Conservation (phyloP, 2,797 vertebrate genomes). For the Novumbra hubbsi region DNA sequence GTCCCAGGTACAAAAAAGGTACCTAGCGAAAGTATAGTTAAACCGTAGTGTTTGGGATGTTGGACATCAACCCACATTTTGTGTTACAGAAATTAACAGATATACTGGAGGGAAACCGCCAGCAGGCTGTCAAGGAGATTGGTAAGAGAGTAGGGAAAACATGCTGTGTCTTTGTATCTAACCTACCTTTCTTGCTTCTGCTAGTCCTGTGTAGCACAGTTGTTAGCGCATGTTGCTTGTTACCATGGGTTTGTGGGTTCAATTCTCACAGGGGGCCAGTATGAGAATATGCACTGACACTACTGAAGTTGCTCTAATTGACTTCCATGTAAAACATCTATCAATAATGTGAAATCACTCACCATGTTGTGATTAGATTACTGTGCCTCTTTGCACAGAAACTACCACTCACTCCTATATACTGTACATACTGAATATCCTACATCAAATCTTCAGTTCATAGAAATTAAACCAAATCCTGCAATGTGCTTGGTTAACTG, state of each 20-base stretch:
- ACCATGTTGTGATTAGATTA: not conserved
- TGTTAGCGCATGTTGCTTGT: too few relatives aligned
- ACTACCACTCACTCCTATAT: not conserved
- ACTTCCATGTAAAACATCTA: not conserved
- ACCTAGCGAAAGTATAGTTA: not conserved
- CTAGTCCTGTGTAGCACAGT: too few relatives aligned
- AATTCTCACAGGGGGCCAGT: too few relatives aligned
- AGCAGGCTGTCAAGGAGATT: conserved; percentile 32
- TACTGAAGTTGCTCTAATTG: too few relatives aligned
- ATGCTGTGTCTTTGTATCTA: not conserved
- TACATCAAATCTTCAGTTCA: not conserved
- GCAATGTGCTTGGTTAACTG: not conserved
- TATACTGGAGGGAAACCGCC: conserved; percentile 36
- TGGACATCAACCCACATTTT: conserved; percentile 10
- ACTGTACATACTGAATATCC: not conserved
- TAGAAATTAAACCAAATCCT: not conserved
- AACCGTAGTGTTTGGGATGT: not conserved
- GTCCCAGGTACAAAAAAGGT: not conserved
- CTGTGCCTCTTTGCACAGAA: not conserved
- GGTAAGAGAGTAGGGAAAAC: conserved; percentile 20
- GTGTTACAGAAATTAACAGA: conserved; percentile 33
- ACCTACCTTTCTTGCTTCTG: too few relatives aligned
- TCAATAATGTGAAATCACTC: not conserved
- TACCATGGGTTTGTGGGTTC: too few relatives aligned
- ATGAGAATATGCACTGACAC: too few relatives aligned